Base-by-base conservation (phyloP, 2,797 vertebrate genomes). In the Gallinago solitaria region DNA sequence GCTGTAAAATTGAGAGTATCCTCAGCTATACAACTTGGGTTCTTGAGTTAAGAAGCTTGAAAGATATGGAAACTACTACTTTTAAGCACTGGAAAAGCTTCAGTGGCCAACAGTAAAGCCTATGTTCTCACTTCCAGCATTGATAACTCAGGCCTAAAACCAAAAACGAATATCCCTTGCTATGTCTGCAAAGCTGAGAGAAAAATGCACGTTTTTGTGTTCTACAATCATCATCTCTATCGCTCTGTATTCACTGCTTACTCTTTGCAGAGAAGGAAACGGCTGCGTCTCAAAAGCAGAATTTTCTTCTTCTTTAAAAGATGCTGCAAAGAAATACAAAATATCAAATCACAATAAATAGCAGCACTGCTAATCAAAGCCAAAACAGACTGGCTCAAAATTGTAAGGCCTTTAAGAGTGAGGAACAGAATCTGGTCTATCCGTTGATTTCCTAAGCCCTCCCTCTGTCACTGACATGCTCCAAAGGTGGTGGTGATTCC, bases 241-340 rank as follows among this genome's bases (percentile, higher is more conserved):
- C 65, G 37, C n/a, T 93, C 30, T 48, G 30, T 12, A 63, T 48
- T 68, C 32, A 80, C 28, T 57, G 92, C 97, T 98, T 97, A 99
- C 99, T 98, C 98, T 99, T 41, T 99, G 98, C 82, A 99, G 98
- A 24, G 99, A 99, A 60, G 99, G 99, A 97, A 99, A 99, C 2
- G 99, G 99, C 95, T 99, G 99, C 43, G 98, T 99, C 95, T 99
- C 99, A 89, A 99, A 98, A 37, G 99, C 90, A 53, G 83, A 94
- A 91, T 98, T 98, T 47, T 99, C 99, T 30, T 99, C 99, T 7
- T 99, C 98, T 18, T 98, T 98, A 94, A 98, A 65, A 87, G 98
- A 91, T 93, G 99, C 99, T 99, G 87, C 90, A 97, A 97, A 90
- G 45, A 95, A 96, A 97, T 9, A 96, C 1, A 79, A 93, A 96